These are phyloP conservation scores for Rhinichthys klamathensis DNA, from an alignment of 2,113 vertebrate genomes.

Conservation along the genomic window DNA sequence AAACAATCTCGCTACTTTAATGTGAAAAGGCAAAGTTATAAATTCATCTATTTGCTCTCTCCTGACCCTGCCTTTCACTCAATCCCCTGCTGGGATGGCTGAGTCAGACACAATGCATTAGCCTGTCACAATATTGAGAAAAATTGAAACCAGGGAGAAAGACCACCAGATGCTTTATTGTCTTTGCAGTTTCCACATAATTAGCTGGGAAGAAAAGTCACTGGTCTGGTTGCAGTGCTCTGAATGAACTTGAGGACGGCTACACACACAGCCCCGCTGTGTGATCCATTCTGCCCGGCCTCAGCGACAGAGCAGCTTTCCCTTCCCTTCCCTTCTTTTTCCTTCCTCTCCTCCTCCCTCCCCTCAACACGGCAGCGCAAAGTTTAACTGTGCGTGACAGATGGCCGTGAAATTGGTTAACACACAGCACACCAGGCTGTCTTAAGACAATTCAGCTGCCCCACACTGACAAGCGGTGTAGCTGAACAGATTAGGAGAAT, in stretches of 20 bases:
- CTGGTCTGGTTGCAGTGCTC: slow-evolving; percentile 88
- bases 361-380: slow-evolving; percentile 87
- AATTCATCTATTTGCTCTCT: slow-evolving; percentile 99
- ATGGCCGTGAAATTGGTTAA: slow-evolving; percentile 96
- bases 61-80: slow-evolving; percentile 89
- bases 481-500: slow-evolving; percentile 75
- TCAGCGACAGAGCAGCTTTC: slow-evolving; percentile 43
- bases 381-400: slow-evolving; percentile 96
- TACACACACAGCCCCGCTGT: slow-evolving; percentile 86
- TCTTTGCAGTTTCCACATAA: slow-evolving; percentile 99
- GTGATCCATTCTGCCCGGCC: slow-evolving; percentile 81
- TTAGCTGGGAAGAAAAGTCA: slow-evolving; percentile 95
- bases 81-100: slow-evolving; percentile 81
- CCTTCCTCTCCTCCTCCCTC: slow-evolving; percentile 67
- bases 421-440: slow-evolving; percentile 72
- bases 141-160: slow-evolving; percentile 89
- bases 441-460: slow-evolving; percentile 58
- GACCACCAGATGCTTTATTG: slow-evolving; percentile 99
- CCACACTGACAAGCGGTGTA: slow-evolving; percentile 70
- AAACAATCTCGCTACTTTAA: slow-evolving; percentile 85
- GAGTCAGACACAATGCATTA: slow-evolving; percentile 92
- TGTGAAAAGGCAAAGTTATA: slow-evolving; percentile 94
- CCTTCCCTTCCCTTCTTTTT: slow-evolving; percentile 6
- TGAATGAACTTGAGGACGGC: slow-evolving; percentile 98
- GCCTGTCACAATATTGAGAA: slow-evolving; percentile 96